Evolutionary conservation across 2,888 invertebrate species (phyloP).

Genomic region (Pristionchus exspectatus): DNA sequence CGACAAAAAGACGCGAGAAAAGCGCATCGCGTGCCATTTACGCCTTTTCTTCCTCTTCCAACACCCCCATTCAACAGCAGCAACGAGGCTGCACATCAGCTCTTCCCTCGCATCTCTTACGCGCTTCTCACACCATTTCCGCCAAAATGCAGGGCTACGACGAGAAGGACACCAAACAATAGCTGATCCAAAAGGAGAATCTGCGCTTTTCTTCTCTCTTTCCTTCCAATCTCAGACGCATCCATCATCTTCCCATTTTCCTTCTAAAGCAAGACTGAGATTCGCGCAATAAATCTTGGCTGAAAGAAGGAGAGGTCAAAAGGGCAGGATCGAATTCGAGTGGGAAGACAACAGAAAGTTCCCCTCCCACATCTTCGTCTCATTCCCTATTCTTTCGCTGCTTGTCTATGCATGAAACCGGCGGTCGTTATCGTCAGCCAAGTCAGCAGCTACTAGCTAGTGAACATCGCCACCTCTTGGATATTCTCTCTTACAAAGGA

Average conservation of each 20-base stretch:
- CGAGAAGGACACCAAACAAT: not conserved
- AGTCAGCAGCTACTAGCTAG: not conserved
- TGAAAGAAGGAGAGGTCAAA: not conserved
- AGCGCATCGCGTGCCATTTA: not conserved
- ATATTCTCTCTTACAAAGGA: too few relatives aligned
- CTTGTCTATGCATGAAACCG: slow-evolving; percentile 19
- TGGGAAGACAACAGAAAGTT: not conserved
- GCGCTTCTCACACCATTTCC: not conserved
- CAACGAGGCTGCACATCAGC: not conserved
- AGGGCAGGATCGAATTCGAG: not conserved
- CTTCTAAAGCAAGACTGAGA: not conserved
- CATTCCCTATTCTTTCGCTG: not conserved
- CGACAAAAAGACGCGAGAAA: not conserved
- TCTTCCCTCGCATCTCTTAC: not conserved
- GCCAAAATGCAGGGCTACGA: not conserved
- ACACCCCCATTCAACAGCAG: not conserved
- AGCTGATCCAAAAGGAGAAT: not conserved
- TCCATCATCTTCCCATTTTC: slow-evolving; percentile 12
- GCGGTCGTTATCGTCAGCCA: not conserved
- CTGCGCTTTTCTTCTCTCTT: not conserved
- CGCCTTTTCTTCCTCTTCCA: not conserved
- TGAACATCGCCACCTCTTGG: not conserved
- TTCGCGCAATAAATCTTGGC: slow-evolving; percentile 14
- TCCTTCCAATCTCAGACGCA: not conserved
- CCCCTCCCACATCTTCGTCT: not conserved